Evolutionary conservation across 2,888 invertebrate genomes (phyloP), one percentile per base, ranked within the genome.

Genomic region (Leptura quadrifasciata): DNA sequence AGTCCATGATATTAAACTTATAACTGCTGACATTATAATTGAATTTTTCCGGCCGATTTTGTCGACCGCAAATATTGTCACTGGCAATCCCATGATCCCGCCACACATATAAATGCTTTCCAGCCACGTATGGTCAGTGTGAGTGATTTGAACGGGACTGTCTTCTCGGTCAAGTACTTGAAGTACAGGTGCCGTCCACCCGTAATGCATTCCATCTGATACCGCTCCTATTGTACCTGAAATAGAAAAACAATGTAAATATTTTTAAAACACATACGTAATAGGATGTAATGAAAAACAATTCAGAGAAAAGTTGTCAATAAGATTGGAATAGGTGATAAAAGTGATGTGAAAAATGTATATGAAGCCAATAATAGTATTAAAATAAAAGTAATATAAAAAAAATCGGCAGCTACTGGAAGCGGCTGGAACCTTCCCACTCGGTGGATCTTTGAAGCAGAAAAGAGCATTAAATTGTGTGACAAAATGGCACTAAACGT

Each of bases 191-290:
- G 89, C 87, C 17, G 89, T 87, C 89, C 89, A 89, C 17, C 88
- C 89, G 58, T 89, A 89, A 79, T 89, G 88, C 87, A 89, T 89
- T 69, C 89, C 89, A 86, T 89, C 89, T 18, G 88, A 88, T 55
- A 89, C 86, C n/a, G 89, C 88, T 68, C 88, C 88, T 35, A 89
- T 80, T 20, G 89, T 89, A 80, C 87, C 89, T 89, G 82, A 55
- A 88, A 88, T 58, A 71, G 47, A 70, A n/a, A n/a, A 47, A 47
- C 1, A n/a, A n/a, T 47, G 12, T 10, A 39, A 39, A 39, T 31
- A 5, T 31, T 31, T 31, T 31, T 31, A 31, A 31, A 31, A 31
- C 6, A 31, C 27, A 8, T 31, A n/a, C n/a, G n/a, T n/a, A n/a
- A n/a, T n/a, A n/a, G n/a, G n/a, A n/a, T n/a, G n/a, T n/a, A n/a